Evolutionary conservation across 2,888 invertebrate species (phyloP), one percentile per base, ranked within the genome.

Genomic region (Leucania comma): DNA sequence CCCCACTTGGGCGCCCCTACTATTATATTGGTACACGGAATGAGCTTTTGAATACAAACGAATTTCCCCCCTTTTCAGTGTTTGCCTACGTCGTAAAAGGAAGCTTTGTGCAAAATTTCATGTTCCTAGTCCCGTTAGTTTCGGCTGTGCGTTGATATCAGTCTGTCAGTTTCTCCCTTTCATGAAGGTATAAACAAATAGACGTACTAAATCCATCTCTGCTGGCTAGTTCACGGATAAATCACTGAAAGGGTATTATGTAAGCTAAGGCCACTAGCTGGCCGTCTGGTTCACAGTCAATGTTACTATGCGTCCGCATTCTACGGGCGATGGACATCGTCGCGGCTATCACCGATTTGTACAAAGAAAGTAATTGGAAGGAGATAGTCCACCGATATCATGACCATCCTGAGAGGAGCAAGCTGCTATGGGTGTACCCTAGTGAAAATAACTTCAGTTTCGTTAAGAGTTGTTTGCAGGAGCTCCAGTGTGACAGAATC

Each of bases 401-500:
- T 81, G 93, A 96, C 64, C 96, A 96, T 77, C 92, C 95, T 5
- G 91, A 96, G 10, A 94, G 96, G 70, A 96, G 96, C 42, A 96
- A 96, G 87, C 87, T 98, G 63, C 90, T 98, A 24, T 98, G 98
- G 98, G 97, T 97, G 61, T 97, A 97, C 94, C 98, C 98, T 0
- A 97, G 97, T 50, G 95, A 96, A 78, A 92, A 96, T 2, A 97
- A 97, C 90, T 96, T 98, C 60, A 80, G 87, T 12, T 97, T 97
- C 88, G 90, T 98, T 0, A 93, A 95, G 80, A 83, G 91, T 6
- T 87, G 94, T 60, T 86, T 97, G 63, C 72, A 81, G 24, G 88
- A 94, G 48, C 88, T 96, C 24, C 80, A 93, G 8, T 93, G 97
- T 80, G 87, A 90, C 9, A 94, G 93, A 35, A 91, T 98, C 51